Evolutionary conservation across 2,113 vertebrate genomes (phyloP).

Genomic region (Ondatra zibethicus): DNA sequence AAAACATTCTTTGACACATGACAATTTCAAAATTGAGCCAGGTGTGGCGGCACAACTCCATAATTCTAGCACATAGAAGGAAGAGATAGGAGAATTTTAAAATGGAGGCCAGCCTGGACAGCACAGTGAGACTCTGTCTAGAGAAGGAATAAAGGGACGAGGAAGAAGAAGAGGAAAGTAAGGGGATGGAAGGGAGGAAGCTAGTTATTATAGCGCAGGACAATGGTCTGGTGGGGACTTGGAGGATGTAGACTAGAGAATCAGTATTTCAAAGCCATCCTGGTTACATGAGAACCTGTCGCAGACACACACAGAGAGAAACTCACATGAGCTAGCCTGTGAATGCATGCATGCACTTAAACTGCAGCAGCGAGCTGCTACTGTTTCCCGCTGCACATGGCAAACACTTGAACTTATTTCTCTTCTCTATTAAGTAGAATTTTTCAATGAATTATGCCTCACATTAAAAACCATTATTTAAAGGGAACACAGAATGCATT

Average conservation of each 20-base stretch:
- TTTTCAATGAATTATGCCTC: neutral
- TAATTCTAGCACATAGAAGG: neutral
- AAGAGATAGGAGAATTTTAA: neutral
- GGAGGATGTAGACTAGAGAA: neutral
- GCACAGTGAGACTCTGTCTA: neutral
- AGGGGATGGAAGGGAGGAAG: neutral
- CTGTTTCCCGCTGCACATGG: neutral
- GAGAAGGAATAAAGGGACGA: neutral
- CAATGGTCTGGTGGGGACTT: neutral
- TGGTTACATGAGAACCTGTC: neutral
- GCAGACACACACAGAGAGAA: neutral
- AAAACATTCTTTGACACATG: neutral
- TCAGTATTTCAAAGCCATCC: neutral
- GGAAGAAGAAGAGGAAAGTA: neutral
- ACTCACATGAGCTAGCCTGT: neutral
- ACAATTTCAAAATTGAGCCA: neutral
- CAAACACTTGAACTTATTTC: conserved; percentile 3
- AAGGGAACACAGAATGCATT: neutral
- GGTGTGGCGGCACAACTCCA: neutral
- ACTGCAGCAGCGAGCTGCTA: no score
- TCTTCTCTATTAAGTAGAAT: neutral
- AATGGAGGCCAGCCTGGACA: neutral
- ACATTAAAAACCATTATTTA: neutral
- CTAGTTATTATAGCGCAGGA: neutral
- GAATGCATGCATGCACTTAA: neutral